Evolutionary conservation across 1,140 invertebrate species (phyloP).

Genomic region (Diachasmimorpha longicaudata): DNA sequence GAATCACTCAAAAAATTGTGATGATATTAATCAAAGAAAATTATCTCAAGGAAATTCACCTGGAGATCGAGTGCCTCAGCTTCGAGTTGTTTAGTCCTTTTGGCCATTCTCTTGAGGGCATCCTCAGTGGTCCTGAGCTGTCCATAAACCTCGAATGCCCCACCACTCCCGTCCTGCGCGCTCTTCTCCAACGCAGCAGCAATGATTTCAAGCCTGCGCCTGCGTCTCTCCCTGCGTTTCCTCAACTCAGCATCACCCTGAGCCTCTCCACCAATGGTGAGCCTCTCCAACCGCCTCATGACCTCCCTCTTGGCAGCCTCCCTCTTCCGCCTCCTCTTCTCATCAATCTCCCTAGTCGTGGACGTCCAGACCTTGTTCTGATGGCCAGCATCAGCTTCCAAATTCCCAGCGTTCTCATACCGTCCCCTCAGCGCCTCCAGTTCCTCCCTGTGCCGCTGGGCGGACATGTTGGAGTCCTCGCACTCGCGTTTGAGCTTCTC

Average conservation of each 20-base stretch:
- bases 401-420: neutral
- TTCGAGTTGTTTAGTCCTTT: conserved; percentile 54
- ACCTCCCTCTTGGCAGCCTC: conserved; percentile 56
- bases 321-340: conserved; percentile 47
- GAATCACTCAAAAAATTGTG: too few species aligned
- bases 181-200: conserved; percentile 51
- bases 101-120: conserved; percentile 57
- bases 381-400: neutral
- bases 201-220: conserved; percentile 52
- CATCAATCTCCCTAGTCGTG: conserved; percentile 44
- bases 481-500: conserved; percentile 50
- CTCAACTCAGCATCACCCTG: conserved; percentile 48
- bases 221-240: conserved; percentile 50
- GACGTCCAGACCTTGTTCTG: conserved; percentile 22
- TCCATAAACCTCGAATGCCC: conserved; percentile 59
- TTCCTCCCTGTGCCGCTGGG: conserved; percentile 52
- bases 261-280: conserved; percentile 59
- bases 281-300: conserved; percentile 48
- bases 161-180: conserved; percentile 51
- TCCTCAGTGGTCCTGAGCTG: conserved; percentile 59
- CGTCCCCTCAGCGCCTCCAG: conserved; percentile 41
- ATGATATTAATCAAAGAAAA: too few species aligned
- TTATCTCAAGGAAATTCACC: conserved; percentile 28
- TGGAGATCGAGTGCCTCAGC: conserved; percentile 56
- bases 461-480: conserved; percentile 50